Evolutionary conservation across 2,888 invertebrate genomes (phyloP).

Genomic region (Aporophyla nigra): DNA sequence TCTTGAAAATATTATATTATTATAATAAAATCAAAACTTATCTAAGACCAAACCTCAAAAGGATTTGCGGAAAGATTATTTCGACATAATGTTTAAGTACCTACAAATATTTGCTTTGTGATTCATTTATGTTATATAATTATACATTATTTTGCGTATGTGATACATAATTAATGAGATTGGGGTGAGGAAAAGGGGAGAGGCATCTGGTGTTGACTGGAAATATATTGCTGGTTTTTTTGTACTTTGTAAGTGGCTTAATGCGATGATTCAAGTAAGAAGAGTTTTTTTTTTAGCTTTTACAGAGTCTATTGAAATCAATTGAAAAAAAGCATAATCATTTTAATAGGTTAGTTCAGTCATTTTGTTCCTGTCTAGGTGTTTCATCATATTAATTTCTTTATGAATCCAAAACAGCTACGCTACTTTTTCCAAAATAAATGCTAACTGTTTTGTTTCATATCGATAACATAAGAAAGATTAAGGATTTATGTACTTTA

Average conservation of each 20-base stretch:
- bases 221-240: background rate
- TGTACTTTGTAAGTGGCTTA: background rate
- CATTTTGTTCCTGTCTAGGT: too few relatives aligned
- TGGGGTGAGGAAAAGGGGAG: background rate
- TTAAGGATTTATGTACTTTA: too few relatives aligned
- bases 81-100: conserved; percentile 10
- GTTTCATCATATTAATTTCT: too few relatives aligned
- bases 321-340: too few relatives aligned
- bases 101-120: conserved; percentile 6
- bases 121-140: background rate
- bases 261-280: background rate
- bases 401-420: too few relatives aligned
- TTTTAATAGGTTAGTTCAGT: too few relatives aligned
- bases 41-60: conserved; percentile 43
- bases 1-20: background rate
- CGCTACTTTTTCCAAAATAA: too few relatives aligned
- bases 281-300: background rate
- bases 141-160: background rate
- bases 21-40: conserved; percentile 28
- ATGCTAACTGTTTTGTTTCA: too few relatives aligned
- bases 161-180: conserved; percentile 15
- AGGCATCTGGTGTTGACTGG: background rate
- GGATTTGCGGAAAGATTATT: conserved; percentile 38
- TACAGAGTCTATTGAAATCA: background rate
- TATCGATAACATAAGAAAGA: too few relatives aligned